Evolutionary conservation across 2,113 vertebrate genomes (phyloP).

Genomic region (chimpanzee (Pan troglodytes)): NHGRI_mPanTro3-v2.1_pri NC_072398.2:164443501-164444000

Average conservation of each 20-base stretch:
- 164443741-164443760: not conserved
- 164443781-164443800: not conserved
- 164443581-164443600: not conserved
- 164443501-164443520: not conserved
- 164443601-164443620: not conserved
- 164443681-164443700: not conserved
- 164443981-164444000: slow-evolving; percentile 5
- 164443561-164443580: not conserved
- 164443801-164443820: not conserved
- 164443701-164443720: not conserved
- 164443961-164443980: not conserved
- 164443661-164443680: not conserved
- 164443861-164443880: not conserved
- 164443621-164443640: not conserved
- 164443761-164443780: not conserved
- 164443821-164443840: not conserved
- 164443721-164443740: not conserved
- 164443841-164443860: slow-evolving; percentile 1
- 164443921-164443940: not conserved
- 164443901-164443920: not conserved
- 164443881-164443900: not conserved
- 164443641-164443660: slow-evolving; percentile 2
- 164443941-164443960: not conserved
- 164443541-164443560: not conserved
- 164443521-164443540: not conserved